phyloP scores from a whole-genome alignment of 2,888 invertebrate genomes.

The Eupithecia pulchellata region DNA sequence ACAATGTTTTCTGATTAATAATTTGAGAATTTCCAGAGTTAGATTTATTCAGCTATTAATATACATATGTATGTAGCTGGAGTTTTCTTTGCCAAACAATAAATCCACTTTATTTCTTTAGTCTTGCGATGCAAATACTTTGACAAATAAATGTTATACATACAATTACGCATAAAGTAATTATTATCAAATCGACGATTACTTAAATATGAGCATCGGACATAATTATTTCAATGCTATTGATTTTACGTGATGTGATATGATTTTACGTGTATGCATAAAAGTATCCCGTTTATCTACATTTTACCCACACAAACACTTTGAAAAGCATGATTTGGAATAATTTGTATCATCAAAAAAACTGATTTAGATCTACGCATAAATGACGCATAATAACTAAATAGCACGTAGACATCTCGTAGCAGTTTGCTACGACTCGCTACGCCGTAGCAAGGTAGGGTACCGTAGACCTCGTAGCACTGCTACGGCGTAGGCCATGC shows the following conservation, averaged over 20 bases:
- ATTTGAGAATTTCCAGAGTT: background rate
- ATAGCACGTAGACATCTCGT: conserved; percentile 23
- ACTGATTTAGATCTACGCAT: conserved; percentile 10
- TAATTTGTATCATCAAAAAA: background rate
- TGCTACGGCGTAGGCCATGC: conserved; percentile 14
- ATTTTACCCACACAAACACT: background rate
- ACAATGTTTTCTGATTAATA: background rate
- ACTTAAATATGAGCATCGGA: too few species aligned
- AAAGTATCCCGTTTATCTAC: background rate
- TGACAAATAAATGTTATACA: too few species aligned
- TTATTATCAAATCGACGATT: too few species aligned
- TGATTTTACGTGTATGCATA: background rate
- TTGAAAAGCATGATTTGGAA: background rate
- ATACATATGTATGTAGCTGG: too few species aligned
- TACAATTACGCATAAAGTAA: too few species aligned
- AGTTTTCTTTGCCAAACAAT: background rate
- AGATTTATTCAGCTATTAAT: background rate
- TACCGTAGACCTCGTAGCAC: conserved; percentile 11
- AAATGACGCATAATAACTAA: too few species aligned
- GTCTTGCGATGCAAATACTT: too few species aligned
- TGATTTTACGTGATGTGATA: too few species aligned
- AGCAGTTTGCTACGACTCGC: conserved; percentile 1
- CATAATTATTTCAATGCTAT: background rate
- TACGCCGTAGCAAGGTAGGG: conserved; percentile 15
- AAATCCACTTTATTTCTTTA: too few species aligned